Conservation (phyloP, 1,140 invertebrate genomes). For the Drosophila sucinea region DNA sequence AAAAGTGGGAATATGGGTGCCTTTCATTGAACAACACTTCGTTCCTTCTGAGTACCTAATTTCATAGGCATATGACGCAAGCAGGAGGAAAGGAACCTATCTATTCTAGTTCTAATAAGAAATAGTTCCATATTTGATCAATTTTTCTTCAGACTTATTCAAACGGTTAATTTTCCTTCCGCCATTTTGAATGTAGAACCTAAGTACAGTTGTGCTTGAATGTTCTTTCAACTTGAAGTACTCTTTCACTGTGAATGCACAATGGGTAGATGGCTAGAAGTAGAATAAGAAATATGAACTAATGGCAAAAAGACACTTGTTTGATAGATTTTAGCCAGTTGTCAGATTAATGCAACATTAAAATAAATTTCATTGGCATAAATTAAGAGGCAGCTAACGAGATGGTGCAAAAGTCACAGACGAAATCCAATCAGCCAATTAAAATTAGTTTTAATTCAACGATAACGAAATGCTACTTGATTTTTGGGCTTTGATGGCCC, state of each 20-base stretch:
- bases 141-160: no score
- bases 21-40: no score
- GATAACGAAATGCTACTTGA: slow-evolving; percentile 29
- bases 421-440: slow-evolving; percentile 37
- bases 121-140: no score
- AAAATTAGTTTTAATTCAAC: slow-evolving; percentile 19
- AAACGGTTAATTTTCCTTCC: no score
- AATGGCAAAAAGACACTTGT: background rate
- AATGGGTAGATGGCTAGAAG: background rate
- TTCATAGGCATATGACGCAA: no score
- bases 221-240: background rate
- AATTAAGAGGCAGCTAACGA: slow-evolving; percentile 8
- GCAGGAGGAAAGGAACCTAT: no score
- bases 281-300: slow-evolving; percentile 5
- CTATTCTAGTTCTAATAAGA: no score
- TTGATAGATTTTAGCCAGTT: slow-evolving; percentile 11
- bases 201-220: no score
- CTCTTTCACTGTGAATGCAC: background rate
- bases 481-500: slow-evolving; percentile 44
- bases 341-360: slow-evolving; percentile 15
- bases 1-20: no score
- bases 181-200: no score
- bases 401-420: background rate
- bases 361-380: slow-evolving; percentile 10
- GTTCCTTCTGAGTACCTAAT: no score